These are phyloP conservation scores for Corella eumyota DNA, from an alignment of 23 tunicate genomes.

Conservation along the genomic window DNA sequence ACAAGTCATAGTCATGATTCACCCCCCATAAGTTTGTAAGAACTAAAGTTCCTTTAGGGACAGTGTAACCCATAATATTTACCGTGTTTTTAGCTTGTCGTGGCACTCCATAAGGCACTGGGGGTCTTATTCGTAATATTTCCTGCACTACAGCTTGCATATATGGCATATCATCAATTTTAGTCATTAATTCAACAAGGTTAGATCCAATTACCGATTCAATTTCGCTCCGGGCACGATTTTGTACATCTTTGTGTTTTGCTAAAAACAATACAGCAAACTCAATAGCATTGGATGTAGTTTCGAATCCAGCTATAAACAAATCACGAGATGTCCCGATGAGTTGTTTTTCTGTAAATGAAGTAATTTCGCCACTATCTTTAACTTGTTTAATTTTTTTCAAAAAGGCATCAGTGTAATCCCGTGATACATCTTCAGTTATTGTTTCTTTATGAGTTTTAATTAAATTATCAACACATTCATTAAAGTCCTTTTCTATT, in stretches of 20 bases:
- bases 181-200: not conserved
- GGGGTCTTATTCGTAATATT: too few relatives aligned
- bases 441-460: constrained; percentile 1
- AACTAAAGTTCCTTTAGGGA: too few relatives aligned
- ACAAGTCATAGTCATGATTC: too few relatives aligned
- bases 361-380: not conserved
- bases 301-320: constrained; percentile 24
- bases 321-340: constrained; percentile 6
- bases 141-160: constrained; percentile 6
- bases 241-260: constrained; percentile 5
- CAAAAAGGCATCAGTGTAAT: constrained; percentile 3
- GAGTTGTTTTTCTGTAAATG: constrained; percentile 11
- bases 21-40: too few relatives aligned
- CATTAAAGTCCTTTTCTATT: not conserved
- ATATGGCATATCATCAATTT: constrained; percentile 13
- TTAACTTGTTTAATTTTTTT: not conserved
- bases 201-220: constrained; percentile 11
- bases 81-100: too few relatives aligned
- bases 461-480: not conserved
- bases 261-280: constrained; percentile 6
- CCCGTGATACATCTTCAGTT: not conserved
- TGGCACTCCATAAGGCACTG: too few relatives aligned
- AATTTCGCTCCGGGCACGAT: constrained; percentile 10
- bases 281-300: constrained; percentile 3
- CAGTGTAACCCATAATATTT: too few relatives aligned